phyloP scores from a whole-genome alignment of 2,888 invertebrate species.

The Bursaphelenchus okinawaensis region DNA sequence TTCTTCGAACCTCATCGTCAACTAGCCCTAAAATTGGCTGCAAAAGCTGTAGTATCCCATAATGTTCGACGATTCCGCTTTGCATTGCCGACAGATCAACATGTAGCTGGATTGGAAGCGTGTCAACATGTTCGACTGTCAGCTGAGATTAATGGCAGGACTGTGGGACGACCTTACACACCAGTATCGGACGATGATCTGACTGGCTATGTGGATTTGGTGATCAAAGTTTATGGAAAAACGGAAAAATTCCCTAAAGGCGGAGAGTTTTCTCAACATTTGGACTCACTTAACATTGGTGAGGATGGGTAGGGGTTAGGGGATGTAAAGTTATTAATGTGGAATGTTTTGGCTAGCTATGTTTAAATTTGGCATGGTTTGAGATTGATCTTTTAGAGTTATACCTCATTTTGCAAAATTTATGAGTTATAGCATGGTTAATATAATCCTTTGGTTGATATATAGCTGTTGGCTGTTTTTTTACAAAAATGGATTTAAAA shows the following conservation, averaged over 20 bases:
- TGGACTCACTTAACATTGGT: conserved; percentile 16
- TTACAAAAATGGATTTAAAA: no score
- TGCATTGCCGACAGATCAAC: conserved; percentile 3
- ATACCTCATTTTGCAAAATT: no score
- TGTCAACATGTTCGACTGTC: conserved; percentile 10
- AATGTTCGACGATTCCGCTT: conserved; percentile 11
- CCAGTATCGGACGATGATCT: conserved; percentile 91
- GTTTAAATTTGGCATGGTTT: no score
- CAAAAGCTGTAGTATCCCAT: conserved; percentile 5
- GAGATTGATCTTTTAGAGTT: no score
- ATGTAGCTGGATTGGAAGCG: conserved; percentile 11
- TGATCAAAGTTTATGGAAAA: conserved; percentile 84
- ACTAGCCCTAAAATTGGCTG: background rate
- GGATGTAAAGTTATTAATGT: no score
- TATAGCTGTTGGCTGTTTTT: no score
- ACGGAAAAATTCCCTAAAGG: conserved; percentile 77
- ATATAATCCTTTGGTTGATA: no score
- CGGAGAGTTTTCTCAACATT: conserved; percentile 67
- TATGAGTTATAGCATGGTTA: no score
- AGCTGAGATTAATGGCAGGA: conserved; percentile 69
- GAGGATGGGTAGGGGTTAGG: no score
- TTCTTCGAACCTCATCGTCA: background rate
- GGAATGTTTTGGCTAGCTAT: no score
- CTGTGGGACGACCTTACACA: conserved; percentile 88
- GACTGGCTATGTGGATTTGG: conserved; percentile 80